phyloP scores from a whole-genome alignment of 2,113 vertebrate species.

The Pyrgilauda ruficollis region DNA sequence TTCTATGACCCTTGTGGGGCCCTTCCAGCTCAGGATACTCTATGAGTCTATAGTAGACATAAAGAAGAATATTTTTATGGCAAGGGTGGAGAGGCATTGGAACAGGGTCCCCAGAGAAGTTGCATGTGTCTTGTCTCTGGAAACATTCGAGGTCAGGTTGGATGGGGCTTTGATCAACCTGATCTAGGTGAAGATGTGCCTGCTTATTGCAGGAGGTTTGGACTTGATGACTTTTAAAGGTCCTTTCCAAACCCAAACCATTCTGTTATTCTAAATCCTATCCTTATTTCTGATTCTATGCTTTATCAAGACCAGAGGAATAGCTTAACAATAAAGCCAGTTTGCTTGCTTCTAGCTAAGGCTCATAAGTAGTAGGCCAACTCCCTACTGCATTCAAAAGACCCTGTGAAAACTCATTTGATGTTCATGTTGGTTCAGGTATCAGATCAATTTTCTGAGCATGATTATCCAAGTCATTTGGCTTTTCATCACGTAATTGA shows the following conservation, averaged over 20 bases:
- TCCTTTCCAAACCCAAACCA: neutral
- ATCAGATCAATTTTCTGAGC: slow-evolving; percentile 3
- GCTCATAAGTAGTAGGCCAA: neutral
- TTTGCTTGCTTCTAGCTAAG: neutral
- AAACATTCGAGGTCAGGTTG: neutral
- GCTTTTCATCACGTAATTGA: slow-evolving; percentile 1
- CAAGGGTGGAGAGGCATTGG: neutral
- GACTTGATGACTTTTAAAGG: neutral
- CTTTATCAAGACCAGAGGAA: neutral
- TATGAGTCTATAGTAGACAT: neutral
- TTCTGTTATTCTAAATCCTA: neutral
- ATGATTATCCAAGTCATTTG: neutral
- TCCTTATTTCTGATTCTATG: neutral
- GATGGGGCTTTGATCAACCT: neutral
- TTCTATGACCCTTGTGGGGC: neutral
- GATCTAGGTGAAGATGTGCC: neutral
- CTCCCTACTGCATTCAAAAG: neutral
- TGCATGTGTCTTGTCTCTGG: neutral
- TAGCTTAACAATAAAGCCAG: neutral
- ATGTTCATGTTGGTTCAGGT: neutral
- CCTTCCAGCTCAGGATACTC: neutral
- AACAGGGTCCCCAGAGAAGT: neutral
- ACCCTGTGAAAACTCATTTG: neutral
- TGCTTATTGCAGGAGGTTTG: neutral
- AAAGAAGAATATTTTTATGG: neutral